Base-by-base conservation (phyloP, 2,888 invertebrate species). In the Mechanitis mazaeus region DNA sequence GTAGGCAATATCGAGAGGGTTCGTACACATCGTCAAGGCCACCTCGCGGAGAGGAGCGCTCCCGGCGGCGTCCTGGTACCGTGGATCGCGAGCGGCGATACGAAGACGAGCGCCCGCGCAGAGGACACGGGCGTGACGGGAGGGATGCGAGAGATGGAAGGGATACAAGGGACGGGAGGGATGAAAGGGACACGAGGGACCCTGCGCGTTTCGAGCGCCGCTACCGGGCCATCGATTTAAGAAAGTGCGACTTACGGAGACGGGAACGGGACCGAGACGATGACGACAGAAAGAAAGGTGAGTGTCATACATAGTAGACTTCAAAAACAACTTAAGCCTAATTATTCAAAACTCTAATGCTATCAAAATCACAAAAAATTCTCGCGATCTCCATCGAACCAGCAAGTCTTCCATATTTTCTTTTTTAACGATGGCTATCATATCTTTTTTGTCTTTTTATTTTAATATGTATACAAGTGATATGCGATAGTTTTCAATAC, bases 1-100 rank as follows among this genome's bases (percentile, higher is more conserved):
- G 50, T 72, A 90, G 91, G 67, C 83, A 87, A 28, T 88, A 90
- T 75, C 81, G 91, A 50, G 92, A 92, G 71, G 90, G 91, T 20
- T 88, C 90, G 45, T 85, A 88, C 75, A 74, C 84, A 54, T 80
- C 83, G n/a, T 79, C 83, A 35, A 87, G 85, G 69, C 88, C 90
- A 38, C 89, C 87, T 35, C 82, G 86, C 28, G 81, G 84, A 9
- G 86, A 88, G 67, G 84, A 85, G 35, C 80, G 84, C 45, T 78
- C 84, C 55, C 80, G 81, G 54, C 69, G 77, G 59, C 81, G 83
- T 63, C 55, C 60, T 59, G 38, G 54, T 56, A 64, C 66, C 31
- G 45, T 60, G 42, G 80, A 78, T 58, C 75, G 81, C 54, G 81
- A 84, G 54, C 80, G 81, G 64, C 56, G 59, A n/a, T 33, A 61